Evolutionary conservation across 35 echinoderm and acorn worm species (phyloP), one percentile per base, ranked within the genome.

Genomic region (Hemicentrotus pulcherrimus): DNA sequence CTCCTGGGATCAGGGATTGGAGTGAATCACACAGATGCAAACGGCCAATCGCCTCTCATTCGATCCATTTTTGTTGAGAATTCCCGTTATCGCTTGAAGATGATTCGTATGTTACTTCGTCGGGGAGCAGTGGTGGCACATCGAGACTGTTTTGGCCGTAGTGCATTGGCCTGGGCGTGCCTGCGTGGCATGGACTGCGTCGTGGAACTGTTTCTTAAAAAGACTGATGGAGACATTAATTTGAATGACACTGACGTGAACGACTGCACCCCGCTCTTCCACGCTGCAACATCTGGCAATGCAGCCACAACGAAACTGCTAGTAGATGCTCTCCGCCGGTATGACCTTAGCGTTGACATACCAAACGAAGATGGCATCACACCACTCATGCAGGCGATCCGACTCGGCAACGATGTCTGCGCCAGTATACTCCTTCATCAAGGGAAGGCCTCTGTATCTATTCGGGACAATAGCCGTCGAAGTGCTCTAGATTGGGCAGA

Each of bases 391-490:
- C 97, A 98, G 71, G 96, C 97, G 9, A 61, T 98, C 32, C 87
- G 96, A 35, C 78, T 95, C 0, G 96, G 95, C 59, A 92, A 97
- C 85, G 97, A 98, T 94, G 97, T 98, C 5, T 96, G 95, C 28
- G 97, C 97, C 0, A 98, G 96, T 95, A 96, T 98, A 7, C 88
- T 98, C 41, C 61, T 98, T n/a, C 94, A 96, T 45, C 97, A 98
- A 71, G 97, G 97, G 2, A 95, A 96, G 18, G 97, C 97, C 32
- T 98, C 97, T 2, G 95, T 95, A 12, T 96, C 96, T 13, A 88
- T 96, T 31, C 86, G 94, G 2, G 97, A 98, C 60, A 86, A 88
- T 35, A 94, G 94, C 47, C 96, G 94, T 32, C 92, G 95, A 30
- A 98, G 86, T 45, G 97, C 97, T 12, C 52, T 86, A 31, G 95